Evolutionary conservation across 30 jellyfish, hydroid and myxozoan species (phyloP), one percentile per base, ranked within the genome.

Genomic region (Nemopilema nomurai): DNA sequence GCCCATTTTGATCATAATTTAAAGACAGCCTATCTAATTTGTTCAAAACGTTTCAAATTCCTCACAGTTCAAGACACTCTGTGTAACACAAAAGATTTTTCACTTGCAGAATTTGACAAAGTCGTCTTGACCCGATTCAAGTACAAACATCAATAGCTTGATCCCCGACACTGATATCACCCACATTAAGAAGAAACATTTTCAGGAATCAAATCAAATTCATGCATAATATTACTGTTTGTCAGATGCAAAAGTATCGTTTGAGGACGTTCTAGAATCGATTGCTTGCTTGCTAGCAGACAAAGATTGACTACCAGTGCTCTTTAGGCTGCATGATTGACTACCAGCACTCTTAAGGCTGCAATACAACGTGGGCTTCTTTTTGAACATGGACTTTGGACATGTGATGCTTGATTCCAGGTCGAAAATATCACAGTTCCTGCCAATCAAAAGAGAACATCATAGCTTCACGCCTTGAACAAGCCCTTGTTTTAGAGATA

Each of bases 351-450:
- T 28, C 23, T 28, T 19, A 62, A 70, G 18, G 63, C 23, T 19
- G 21, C 65, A 28, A 24, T 24, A 70, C 28, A 70, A 0, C 19
- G 64, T 28, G 20, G 63, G 21, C 20, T 18, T 25, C 49, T 70
- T 70, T 32, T 26, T 67, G 49, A 26, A 20, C 8, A 32, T 13
- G 32, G 32, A 9, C 1, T 67, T 13, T 20, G 33, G 33, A 67
- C 22, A 21, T 3, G 18, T 6, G 50, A 9, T 24, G 50, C 32
- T 33, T 1, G 51, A 16, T 22, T 67, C 50, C 22, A 67, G 13
- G 32, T 67, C 50, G 77, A 33, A 4, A 18, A 25, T 4, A 67
- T 67, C 77, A 16, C n/a, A 22, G 49, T 67, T 33, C 77, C 77
- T 67, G 50, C n/a, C n/a, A 67, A 63, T 6, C 8, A 24, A 24